Percentiles rank a stretch among this genome's conserved stretches.
Conservation (phyloP, 2,888 invertebrate species). For the Hydropsyche betteni region DNA sequence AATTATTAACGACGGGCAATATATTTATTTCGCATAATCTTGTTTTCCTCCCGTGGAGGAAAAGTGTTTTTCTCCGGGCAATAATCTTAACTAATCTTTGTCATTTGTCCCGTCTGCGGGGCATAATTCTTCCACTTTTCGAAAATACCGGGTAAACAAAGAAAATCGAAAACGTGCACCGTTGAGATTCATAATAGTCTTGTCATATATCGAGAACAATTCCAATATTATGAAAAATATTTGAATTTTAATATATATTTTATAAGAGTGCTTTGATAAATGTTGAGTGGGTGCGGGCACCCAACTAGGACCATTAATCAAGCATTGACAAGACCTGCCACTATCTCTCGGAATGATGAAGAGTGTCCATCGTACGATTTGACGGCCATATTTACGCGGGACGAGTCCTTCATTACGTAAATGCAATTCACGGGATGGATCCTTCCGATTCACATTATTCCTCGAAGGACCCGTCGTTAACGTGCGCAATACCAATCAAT, state of each 20-base stretch:
- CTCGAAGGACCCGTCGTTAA: too few relatives aligned
- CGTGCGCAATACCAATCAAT: too few relatives aligned
- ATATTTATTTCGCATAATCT: constrained; percentile 19
- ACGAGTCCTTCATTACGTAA: constrained; percentile 19
- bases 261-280: too few relatives aligned
- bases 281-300: too few relatives aligned
- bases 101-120: constrained; percentile 8
- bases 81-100: constrained; percentile 14
- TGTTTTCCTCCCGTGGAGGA: not conserved
- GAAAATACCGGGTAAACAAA: too few relatives aligned
- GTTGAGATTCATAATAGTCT: too few relatives aligned
- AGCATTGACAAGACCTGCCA: constrained; percentile 14
- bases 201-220: too few relatives aligned
- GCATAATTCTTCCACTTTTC: constrained; percentile 4
- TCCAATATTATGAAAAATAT: too few relatives aligned
- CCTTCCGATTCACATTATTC: too few relatives aligned
- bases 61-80: not conserved
- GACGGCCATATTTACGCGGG: not conserved
- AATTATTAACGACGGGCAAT: not conserved
- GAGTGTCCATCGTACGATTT: constrained; percentile 19
- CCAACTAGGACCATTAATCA: constrained; percentile 10
- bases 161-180: too few relatives aligned
- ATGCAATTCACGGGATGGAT: not conserved
- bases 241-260: too few relatives aligned
- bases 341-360: not conserved